Conservation (phyloP, 2,888 invertebrate genomes). For the Lobophora halterata region DNA sequence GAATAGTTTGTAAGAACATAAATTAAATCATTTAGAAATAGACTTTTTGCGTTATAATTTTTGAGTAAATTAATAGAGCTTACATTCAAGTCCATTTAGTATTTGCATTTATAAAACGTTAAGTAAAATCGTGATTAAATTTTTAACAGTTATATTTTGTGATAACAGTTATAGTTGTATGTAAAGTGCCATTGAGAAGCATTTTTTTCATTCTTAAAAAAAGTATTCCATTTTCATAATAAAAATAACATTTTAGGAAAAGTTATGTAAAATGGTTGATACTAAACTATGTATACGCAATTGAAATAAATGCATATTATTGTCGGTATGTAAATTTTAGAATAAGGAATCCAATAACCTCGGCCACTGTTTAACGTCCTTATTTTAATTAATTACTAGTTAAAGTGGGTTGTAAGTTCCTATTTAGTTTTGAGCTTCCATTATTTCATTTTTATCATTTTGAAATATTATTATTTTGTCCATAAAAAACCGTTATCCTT, state of each 20-base stretch:
- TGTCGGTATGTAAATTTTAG: conserved; percentile 32
- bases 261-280: conserved; percentile 10
- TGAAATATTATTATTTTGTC: too few relatives aligned
- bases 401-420: conserved; percentile 73
- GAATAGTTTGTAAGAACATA: conserved; percentile 24
- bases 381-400: conserved; percentile 41
- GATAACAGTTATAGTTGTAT: conserved; percentile 17
- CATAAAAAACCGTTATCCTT: too few relatives aligned
- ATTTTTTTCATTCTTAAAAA: background rate
- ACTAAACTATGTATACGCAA: conserved; percentile 24
- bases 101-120: conserved; percentile 30
- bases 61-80: conserved; percentile 25
- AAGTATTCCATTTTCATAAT: background rate
- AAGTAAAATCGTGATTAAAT: conserved; percentile 15
- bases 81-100: conserved; percentile 30
- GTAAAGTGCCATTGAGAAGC: conserved; percentile 20
- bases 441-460: conserved; percentile 21
- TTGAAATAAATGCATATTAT: conserved; percentile 21
- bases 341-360: conserved; percentile 36
- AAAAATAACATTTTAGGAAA: background rate
- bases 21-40: conserved; percentile 10
- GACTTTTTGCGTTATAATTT: conserved; percentile 22
- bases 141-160: conserved; percentile 16
- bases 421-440: conserved; percentile 49
- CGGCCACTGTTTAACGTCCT: conserved; percentile 60